Conservation (phyloP, 2,797 vertebrate species). For the Sebastes trivittatus region DNA sequence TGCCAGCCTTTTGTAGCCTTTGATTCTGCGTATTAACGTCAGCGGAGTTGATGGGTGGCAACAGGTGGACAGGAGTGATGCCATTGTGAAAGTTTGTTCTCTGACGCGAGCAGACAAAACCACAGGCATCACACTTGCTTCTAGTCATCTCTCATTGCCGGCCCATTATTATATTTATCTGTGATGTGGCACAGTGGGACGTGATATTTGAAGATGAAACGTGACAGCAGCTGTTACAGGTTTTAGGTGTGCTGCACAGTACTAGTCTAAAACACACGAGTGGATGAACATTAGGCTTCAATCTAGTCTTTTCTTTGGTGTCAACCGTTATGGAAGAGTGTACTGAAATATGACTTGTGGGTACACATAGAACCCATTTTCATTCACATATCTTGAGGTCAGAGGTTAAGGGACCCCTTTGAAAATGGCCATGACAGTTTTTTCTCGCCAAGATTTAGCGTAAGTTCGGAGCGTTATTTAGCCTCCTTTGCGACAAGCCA, state of each 20-base stretch:
- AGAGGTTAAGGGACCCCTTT: neutral
- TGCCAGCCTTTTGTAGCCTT: neutral
- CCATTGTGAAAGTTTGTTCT: neutral
- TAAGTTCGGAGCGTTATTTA: accelerated
- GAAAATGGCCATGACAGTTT: neutral
- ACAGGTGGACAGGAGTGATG: neutral
- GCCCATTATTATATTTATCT: neutral
- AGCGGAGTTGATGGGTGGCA: neutral
- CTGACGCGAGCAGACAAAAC: neutral
- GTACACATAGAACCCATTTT: neutral
- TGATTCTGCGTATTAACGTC: neutral
- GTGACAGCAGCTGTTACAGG: neutral
- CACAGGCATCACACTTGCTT: neutral
- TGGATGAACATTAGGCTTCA: neutral
- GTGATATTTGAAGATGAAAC: neutral
- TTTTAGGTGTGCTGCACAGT: neutral
- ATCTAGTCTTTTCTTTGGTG: neutral
- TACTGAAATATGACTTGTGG: neutral
- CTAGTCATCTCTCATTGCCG: neutral
- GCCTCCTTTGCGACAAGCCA: neutral
- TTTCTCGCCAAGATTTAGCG: accelerated
- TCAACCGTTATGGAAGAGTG: neutral
- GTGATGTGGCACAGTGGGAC: neutral
- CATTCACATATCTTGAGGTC: neutral
- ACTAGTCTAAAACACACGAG: neutral